phyloP scores from a whole-genome alignment of 2,888 invertebrate species.

The Palloptera scutellata region DNA sequence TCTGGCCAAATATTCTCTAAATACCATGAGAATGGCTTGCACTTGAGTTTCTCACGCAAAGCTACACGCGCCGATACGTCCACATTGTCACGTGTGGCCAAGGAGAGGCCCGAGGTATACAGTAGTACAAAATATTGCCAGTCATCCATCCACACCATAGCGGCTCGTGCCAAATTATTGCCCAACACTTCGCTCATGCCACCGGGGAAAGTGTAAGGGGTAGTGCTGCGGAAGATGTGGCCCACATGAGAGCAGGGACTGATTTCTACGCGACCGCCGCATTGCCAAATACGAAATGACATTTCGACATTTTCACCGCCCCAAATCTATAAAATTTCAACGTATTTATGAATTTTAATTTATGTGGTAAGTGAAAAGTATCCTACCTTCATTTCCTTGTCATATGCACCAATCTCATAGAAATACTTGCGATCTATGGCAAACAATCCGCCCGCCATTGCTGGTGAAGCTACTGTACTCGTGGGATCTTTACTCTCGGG shows the following conservation, averaged over 20 bases:
- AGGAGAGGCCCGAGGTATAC: conserved; percentile 74
- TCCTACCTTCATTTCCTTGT: conserved; percentile 81
- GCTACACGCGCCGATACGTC: conserved; percentile 72
- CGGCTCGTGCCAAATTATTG: conserved; percentile 90
- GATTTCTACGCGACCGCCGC: conserved; percentile 90
- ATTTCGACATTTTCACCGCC: conserved; percentile 98
- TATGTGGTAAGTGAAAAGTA: not conserved
- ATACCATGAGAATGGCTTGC: conserved; percentile 93
- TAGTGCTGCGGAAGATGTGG: conserved; percentile 89
- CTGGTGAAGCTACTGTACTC: conserved; percentile 81
- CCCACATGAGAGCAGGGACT: conserved; percentile 94
- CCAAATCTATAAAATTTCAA: conserved; percentile 73
- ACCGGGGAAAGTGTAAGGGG: conserved; percentile 95
- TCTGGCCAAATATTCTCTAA: conserved; percentile 94
- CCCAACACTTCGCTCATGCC: conserved; percentile 83
- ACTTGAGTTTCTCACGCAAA: conserved; percentile 76
- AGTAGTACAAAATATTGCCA: conserved; percentile 93
- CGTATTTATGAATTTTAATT: not conserved
- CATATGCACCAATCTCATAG: conserved; percentile 87
- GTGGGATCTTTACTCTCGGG: conserved; percentile 68
- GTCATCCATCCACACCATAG: conserved; percentile 98
- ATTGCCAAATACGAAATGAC: conserved; percentile 96
- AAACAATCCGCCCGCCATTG: conserved; percentile 91
- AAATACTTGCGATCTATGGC: conserved; percentile 87
- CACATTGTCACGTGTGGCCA: conserved; percentile 46